Evolutionary conservation across 2,888 invertebrate genomes (phyloP).

Genomic region (Axea sp.): DNA sequence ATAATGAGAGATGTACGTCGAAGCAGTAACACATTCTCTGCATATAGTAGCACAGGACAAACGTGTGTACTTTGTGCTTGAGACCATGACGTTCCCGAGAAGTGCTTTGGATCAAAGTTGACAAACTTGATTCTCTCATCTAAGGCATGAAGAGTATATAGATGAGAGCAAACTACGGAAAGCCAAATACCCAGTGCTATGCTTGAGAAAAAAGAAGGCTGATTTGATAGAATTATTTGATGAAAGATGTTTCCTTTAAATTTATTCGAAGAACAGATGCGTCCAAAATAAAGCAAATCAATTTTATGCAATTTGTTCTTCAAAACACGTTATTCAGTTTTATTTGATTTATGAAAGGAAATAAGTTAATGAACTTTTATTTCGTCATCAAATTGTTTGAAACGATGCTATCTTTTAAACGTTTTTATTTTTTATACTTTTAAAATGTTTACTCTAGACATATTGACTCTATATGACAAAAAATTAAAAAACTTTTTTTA

Average conservation of each 20-base stretch:
- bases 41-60: conserved; percentile 34
- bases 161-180: conserved; percentile 29
- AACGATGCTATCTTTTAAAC: no score
- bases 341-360: no score
- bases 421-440: no score
- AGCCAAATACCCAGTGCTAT: conserved; percentile 30
- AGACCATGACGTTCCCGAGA: conserved; percentile 57
- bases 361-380: no score
- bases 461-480: no score
- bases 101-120: conserved; percentile 72
- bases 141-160: conserved; percentile 40
- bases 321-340: no score
- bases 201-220: conserved; percentile 19
- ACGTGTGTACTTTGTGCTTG: conserved; percentile 60
- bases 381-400: no score
- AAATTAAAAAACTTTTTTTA: no score
- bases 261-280: conserved; percentile 9
- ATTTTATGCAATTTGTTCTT: conserved; percentile 6
- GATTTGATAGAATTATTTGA: conserved; percentile 29
- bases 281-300: conserved; percentile 18
- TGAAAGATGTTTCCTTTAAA: conserved; percentile 19
- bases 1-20: conserved; percentile 53
- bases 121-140: conserved; percentile 71
- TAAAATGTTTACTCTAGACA: no score
- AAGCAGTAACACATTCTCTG: conserved; percentile 46